phyloP scores from a whole-genome alignment of 2,797 vertebrate species.

The Lophius americanus region DNA sequence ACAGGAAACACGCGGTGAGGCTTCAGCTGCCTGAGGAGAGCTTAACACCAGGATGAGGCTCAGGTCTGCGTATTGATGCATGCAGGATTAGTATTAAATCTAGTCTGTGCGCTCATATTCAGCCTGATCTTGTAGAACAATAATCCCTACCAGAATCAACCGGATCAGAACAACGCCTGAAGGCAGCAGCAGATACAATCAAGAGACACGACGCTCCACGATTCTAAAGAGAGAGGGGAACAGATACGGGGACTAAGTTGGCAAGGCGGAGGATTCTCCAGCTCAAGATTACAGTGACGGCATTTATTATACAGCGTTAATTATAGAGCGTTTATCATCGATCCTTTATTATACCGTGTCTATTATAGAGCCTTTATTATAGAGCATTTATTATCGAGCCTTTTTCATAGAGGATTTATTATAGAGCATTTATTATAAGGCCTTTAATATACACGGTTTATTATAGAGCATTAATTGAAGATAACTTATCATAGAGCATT shows the following conservation, averaged over 20 bases:
- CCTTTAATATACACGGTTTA: too few species aligned
- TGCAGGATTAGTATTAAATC: constrained; percentile 66
- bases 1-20: too few species aligned
- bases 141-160: constrained; percentile 59
- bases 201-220: constrained; percentile 37
- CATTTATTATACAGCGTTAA: constrained; percentile 45
- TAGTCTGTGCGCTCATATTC: constrained; percentile 53
- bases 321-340: too few species aligned
- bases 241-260: constrained; percentile 40
- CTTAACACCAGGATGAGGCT: constrained; percentile 56
- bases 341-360: too few species aligned
- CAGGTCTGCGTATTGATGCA: constrained; percentile 57
- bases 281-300: constrained; percentile 58
- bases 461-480: too few species aligned
- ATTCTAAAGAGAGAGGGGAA: constrained; percentile 47
- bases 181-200: constrained; percentile 50
- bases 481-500: too few species aligned
- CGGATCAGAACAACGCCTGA: constrained; percentile 56
- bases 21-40: constrained; percentile 44
- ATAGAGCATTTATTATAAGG: not conserved
- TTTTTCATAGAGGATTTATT: not conserved
- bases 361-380: too few species aligned
- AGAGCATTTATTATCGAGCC: too few species aligned
- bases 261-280: constrained; percentile 44
- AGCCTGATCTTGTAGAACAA: constrained; percentile 69